A percentile compares a stretch with the other conserved stretches of the same genome.
Evolutionary conservation across 2,888 invertebrate species (phyloP).

Genomic region (Patella caerulea): DNA sequence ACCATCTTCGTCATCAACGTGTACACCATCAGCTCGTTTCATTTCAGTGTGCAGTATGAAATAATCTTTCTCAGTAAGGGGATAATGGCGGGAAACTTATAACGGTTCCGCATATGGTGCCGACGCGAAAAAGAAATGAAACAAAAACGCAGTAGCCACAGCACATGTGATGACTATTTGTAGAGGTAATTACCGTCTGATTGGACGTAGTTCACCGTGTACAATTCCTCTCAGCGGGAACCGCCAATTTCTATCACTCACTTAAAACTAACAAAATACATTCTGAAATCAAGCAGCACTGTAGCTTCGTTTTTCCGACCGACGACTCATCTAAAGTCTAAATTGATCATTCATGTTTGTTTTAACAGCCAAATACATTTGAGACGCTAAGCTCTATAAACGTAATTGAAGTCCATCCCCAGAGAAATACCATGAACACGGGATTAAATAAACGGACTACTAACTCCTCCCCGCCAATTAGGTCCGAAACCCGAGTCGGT

Average conservation of each 20-base stretch:
- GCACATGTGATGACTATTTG: slow-evolving; percentile 27
- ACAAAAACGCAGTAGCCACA: slow-evolving; percentile 16
- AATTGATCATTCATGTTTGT: slow-evolving; percentile 29
- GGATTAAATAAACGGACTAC: slow-evolving; percentile 17
- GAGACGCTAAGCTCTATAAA: slow-evolving; percentile 25
- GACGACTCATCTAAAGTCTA: slow-evolving; percentile 8
- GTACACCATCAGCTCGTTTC: no score
- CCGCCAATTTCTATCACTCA: slow-evolving; percentile 23
- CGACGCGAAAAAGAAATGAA: slow-evolving; percentile 16
- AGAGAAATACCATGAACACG: slow-evolving; percentile 20
- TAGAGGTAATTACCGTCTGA: slow-evolving; percentile 23
- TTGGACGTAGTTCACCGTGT: slow-evolving; percentile 9
- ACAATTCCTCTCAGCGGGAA: slow-evolving; percentile 22
- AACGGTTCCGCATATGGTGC: slow-evolving; percentile 17
- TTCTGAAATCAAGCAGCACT: neutral
- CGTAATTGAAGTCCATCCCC: slow-evolving; percentile 27
- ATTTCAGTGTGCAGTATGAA: no score
- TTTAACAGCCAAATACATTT: slow-evolving; percentile 31
- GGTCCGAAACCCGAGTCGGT: slow-evolving; percentile 17
- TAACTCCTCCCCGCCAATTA: slow-evolving; percentile 29
- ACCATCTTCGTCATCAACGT: no score
- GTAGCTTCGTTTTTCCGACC: neutral
- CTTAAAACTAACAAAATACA: slow-evolving; percentile 23
- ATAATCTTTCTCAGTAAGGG: no score
- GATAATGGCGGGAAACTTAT: no score